These are phyloP conservation scores for Ormyrus rosae DNA, from an alignment of 2,888 invertebrate species.

Conservation along the genomic window DNA sequence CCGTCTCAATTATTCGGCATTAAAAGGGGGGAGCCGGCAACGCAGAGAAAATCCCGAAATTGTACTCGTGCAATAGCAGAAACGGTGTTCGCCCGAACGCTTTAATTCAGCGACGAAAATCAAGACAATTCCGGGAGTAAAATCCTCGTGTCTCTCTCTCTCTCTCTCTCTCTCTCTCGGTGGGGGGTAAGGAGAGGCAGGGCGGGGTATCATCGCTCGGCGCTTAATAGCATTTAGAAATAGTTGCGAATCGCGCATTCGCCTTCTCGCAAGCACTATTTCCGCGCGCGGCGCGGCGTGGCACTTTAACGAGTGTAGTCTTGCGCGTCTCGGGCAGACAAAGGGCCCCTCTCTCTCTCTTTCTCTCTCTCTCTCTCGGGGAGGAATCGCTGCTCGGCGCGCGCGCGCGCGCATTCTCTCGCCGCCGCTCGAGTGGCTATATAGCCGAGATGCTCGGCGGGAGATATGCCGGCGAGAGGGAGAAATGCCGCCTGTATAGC, in stretches of 20 bases:
- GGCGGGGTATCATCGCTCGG: background rate
- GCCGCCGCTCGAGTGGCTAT: conserved; percentile 23
- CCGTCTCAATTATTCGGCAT: no score
- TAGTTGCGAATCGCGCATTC: conserved; percentile 21
- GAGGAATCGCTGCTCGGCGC: conserved; percentile 38
- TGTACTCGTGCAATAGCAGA: no score
- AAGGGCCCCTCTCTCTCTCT: background rate
- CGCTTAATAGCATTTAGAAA: conserved; percentile 36
- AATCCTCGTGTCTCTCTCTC: background rate
- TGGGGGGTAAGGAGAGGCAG: no score
- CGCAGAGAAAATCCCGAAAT: no score
- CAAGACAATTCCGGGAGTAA: background rate
- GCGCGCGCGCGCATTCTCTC: conserved; percentile 39
- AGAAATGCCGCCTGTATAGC: conserved; percentile 5
- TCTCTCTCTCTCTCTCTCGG: no score
- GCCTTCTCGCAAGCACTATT: conserved; percentile 1
- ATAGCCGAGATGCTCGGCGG: conserved; percentile 5
- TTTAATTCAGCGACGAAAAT: background rate
- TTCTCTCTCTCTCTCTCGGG: background rate
- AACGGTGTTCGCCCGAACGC: background rate
- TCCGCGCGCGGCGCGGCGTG: background rate
- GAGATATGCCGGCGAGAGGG: conserved; percentile 22
- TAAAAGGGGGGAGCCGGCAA: no score
- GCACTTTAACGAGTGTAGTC: conserved; percentile 28
- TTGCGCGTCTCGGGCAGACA: conserved; percentile 12